Evolutionary conservation across 2,113 vertebrate genomes (phyloP).

Genomic region (Chrysemys picta): DNA sequence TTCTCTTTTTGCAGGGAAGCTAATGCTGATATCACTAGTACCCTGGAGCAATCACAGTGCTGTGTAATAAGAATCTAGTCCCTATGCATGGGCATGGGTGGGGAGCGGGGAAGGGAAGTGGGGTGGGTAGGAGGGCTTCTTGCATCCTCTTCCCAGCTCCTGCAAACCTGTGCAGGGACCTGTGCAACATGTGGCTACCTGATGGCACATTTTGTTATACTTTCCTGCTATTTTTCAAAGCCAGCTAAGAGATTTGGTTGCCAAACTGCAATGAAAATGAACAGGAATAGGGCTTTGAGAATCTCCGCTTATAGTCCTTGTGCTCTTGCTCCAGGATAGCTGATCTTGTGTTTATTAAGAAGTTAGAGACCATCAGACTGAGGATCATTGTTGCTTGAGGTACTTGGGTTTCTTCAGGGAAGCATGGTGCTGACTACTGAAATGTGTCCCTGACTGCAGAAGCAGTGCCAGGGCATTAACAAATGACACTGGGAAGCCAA

Average conservation of each 20-base stretch:
- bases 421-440: background rate
- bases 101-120: accelerated
- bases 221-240: background rate
- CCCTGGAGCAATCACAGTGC: too few relatives aligned
- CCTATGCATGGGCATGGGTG: background rate
- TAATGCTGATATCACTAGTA: background rate
- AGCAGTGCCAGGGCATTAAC: background rate
- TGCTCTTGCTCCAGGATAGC: background rate
- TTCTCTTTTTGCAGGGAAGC: background rate
- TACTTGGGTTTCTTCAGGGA: background rate
- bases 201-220: background rate
- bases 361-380: accelerated
- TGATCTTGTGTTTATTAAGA: background rate
- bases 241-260: background rate
- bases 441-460: background rate
- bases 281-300: background rate
- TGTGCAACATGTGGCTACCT: background rate
- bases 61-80: background rate
- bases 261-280: background rate
- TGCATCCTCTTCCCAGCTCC: background rate
- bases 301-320: background rate
- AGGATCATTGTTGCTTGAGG: background rate
- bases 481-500: background rate
- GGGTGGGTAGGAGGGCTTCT: background rate
- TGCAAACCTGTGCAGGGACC: background rate